Evolutionary conservation across 1,140 invertebrate genomes (phyloP).

Genomic region (Lepidostoma basale): DNA sequence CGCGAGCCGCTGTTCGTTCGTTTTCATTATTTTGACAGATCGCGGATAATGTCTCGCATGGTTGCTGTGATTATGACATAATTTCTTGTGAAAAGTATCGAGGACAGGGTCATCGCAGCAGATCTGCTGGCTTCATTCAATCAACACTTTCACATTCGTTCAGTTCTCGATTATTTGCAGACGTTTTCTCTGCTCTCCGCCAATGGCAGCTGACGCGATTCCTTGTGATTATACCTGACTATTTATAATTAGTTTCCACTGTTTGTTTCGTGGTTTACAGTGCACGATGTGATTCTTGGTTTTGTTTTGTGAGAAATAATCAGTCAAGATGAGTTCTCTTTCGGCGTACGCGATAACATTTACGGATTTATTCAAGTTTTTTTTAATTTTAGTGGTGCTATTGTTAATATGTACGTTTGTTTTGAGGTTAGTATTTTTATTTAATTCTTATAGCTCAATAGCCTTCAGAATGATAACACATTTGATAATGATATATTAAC

Average conservation of each 20-base stretch:
- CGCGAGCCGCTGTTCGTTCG: background rate
- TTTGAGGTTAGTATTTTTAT: constrained; percentile 35
- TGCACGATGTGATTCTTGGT: constrained; percentile 18
- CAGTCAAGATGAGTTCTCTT: constrained; percentile 28
- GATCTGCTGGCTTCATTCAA: constrained; percentile 25
- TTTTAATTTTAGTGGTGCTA: constrained; percentile 65
- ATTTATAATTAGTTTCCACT: constrained; percentile 9
- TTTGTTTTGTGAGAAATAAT: constrained; percentile 6
- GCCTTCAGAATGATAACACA: no score
- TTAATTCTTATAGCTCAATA: no score
- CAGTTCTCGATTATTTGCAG: constrained; percentile 18
- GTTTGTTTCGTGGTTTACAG: constrained; percentile 16
- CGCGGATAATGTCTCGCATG: constrained; percentile 19
- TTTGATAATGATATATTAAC: no score
- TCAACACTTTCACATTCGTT: constrained; percentile 38
- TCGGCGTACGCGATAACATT: constrained; percentile 55
- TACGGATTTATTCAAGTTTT: constrained; percentile 66
- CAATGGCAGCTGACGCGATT: constrained; percentile 13
- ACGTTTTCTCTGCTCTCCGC: background rate
- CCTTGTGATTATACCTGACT: constrained; percentile 18
- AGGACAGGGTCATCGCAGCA: constrained; percentile 32
- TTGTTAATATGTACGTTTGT: constrained; percentile 49
- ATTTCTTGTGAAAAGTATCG: constrained; percentile 37
- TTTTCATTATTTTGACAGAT: constrained; percentile 37
- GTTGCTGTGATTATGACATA: constrained; percentile 31